Base-by-base conservation (phyloP, 2,113 vertebrate genomes). In the Addax nasomaculatus region DNA sequence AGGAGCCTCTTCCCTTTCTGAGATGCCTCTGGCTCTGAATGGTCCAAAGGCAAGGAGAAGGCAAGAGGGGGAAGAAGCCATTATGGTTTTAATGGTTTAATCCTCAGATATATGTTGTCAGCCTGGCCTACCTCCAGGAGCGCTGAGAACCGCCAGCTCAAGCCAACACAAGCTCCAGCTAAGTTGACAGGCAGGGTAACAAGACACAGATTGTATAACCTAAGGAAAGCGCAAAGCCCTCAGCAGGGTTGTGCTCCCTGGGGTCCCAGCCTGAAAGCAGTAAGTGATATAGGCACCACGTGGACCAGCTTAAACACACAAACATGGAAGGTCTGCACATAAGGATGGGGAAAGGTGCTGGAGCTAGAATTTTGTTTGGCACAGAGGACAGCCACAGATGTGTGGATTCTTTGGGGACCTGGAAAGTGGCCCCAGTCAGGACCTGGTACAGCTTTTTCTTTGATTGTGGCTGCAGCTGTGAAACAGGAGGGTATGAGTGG, bases 171-270 rank as follows among this genome's bases (percentile, higher is more conserved):
- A 97, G 94, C 98, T 80, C 91, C 85, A n/a, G 62, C 81, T 90
- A 96, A 97, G 98, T 91, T 98, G 97, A 98, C 95, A 98, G 98
- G 99, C 98, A 98, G 97, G 57, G 96, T 97, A 99, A 98, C 97
- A 98, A 98, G 97, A 97, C 93, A 98, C 98, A 93, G 99, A 98
- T 98, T 98, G 98, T 43, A 43, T 80, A 99, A 98, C 97, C 98
- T 97, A 98, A 98, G 98, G 98, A 98, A 98, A 97, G 98, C 90
- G n/a, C 98, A 98, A 98, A 98, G 98, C 96, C 97, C 93, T 98
- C 98, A 98, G 98, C 98, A 98, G 51, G 97, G 98, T 97, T 96
- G 89, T 92, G 98, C 92, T 98, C 98, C 99, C 98, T 84, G 98
- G 80, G 53, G 76, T 99, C 98, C 92, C 98, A 96, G 97, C 94